A percentile compares a stretch with the other conserved stretches of the same genome.
phyloP scores from a whole-genome alignment of 2,797 vertebrate genomes.

The Hypotaenidia okinawae region DNA sequence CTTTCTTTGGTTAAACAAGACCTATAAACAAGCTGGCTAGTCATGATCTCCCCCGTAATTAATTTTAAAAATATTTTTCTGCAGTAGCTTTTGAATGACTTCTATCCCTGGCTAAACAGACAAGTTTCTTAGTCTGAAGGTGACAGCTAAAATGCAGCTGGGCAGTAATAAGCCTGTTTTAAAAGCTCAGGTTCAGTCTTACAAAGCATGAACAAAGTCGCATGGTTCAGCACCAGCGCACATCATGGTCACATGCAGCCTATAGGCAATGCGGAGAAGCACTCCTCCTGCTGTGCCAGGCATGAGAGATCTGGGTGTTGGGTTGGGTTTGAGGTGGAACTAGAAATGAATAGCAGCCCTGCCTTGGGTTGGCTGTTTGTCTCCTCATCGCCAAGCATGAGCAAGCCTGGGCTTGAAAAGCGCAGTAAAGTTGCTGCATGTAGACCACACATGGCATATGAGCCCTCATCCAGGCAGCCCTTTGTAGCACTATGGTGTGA shows the following conservation, averaged over 20 bases:
- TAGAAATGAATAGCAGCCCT: not conserved
- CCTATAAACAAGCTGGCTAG: not conserved
- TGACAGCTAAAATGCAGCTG: not conserved
- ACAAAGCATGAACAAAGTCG: not conserved
- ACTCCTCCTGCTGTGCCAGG: not conserved
- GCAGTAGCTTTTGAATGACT: not conserved
- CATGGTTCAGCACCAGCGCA: not conserved
- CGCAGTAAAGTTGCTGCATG: not conserved
- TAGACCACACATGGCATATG: not conserved
- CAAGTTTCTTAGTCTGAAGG: not conserved
- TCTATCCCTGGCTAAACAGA: not conserved
- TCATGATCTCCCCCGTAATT: not conserved
- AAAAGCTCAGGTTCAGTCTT: not conserved
- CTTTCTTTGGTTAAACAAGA: not conserved
- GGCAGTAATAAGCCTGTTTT: not conserved
- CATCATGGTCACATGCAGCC: accelerated
- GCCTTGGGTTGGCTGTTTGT: not conserved
- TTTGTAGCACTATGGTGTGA: not conserved
- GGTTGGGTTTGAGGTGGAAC: not conserved
- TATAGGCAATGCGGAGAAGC: not conserved
- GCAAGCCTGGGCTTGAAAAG: not conserved
- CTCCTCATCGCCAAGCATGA: not conserved
- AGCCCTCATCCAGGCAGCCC: not conserved
- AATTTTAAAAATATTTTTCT: not conserved
- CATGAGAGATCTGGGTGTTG: not conserved